Percentiles rank a stretch among this genome's conserved stretches.
These are phyloP conservation scores for Exocentrus adspersus DNA, from an alignment of 2,888 invertebrate genomes.

Conservation along the genomic window DNA sequence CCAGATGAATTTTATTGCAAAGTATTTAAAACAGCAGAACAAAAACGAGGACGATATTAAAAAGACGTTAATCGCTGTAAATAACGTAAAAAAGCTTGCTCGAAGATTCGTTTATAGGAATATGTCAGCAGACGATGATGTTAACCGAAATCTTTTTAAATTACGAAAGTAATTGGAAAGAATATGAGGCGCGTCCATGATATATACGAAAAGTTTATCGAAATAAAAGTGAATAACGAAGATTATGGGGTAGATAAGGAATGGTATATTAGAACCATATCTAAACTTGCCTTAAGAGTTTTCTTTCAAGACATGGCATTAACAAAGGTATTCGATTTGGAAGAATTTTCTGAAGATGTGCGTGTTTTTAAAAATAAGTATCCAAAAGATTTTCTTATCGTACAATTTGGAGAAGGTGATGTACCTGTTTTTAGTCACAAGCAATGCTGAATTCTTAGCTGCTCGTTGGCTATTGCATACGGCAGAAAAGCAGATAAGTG, in stretches of 20 bases:
- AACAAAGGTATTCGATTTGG: constrained; percentile 13
- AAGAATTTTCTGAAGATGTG: constrained; percentile 15
- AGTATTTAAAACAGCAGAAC: constrained; percentile 18
- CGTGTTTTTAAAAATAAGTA: constrained; percentile 13
- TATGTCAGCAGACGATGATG: constrained; percentile 34
- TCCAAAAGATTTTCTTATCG: constrained; percentile 11
- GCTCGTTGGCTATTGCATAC: constrained; percentile 20
- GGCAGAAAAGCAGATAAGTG: constrained; percentile 12
- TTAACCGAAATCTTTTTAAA: constrained; percentile 22
- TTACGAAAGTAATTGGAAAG: not conserved
- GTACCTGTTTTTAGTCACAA: constrained; percentile 26
- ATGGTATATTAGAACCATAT: constrained; percentile 17
- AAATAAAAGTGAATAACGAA: constrained; percentile 5
- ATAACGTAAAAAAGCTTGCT: constrained; percentile 7
- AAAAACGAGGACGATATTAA: constrained; percentile 6
- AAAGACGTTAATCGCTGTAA: not conserved
- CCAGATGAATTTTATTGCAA: constrained; percentile 12
- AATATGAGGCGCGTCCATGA: constrained; percentile 2
- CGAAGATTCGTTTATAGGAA: constrained; percentile 26
- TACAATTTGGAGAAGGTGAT: not conserved
- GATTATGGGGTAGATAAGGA: not conserved
- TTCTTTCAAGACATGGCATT: constrained; percentile 16
- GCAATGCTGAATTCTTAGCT: constrained; percentile 30
- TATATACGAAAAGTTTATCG: constrained; percentile 26
- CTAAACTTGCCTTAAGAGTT: constrained; percentile 20